These are phyloP conservation scores for Chelonia mydas DNA, from an alignment of 2,797 vertebrate genomes.

Conservation along the genomic window DNA sequence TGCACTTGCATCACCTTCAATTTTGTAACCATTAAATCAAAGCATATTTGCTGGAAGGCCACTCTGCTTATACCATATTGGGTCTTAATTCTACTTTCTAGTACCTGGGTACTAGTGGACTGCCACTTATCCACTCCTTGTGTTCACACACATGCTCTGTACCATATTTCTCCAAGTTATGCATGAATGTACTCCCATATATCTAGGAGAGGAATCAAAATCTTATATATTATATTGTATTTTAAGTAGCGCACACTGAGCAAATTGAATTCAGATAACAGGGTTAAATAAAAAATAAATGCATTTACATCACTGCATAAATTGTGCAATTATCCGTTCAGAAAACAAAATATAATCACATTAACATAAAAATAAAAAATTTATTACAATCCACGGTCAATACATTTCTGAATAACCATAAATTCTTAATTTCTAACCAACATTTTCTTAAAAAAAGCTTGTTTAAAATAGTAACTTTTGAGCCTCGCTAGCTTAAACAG, in stretches of 20 bases:
- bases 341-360: constrained; percentile 71
- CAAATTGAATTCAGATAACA: constrained; percentile 55
- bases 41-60: constrained; percentile 40
- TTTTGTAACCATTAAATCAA: neutral
- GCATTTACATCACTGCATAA: constrained; percentile 78
- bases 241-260: constrained; percentile 64
- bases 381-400: constrained; percentile 72
- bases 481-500: constrained; percentile 35
- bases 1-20: constrained; percentile 27
- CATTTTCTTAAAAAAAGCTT: constrained; percentile 63
- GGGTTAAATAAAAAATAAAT: constrained; percentile 64
- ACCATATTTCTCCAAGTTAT: neutral
- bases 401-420: constrained; percentile 65
- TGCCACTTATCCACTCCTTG: neutral
- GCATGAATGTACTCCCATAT: neutral
- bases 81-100: neutral
- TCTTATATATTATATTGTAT: neutral
- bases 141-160: constrained; percentile 15
- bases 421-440: constrained; percentile 68
- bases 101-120: neutral
- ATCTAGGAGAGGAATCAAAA: constrained; percentile 64
- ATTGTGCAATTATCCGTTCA: constrained; percentile 68
- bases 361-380: constrained; percentile 67
- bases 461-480: constrained; percentile 57
- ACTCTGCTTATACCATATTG: neutral